A percentile compares a stretch with the other conserved stretches of the same genome.
Conservation (phyloP, 2,888 invertebrate genomes). For the Papilio elwesi region DNA sequence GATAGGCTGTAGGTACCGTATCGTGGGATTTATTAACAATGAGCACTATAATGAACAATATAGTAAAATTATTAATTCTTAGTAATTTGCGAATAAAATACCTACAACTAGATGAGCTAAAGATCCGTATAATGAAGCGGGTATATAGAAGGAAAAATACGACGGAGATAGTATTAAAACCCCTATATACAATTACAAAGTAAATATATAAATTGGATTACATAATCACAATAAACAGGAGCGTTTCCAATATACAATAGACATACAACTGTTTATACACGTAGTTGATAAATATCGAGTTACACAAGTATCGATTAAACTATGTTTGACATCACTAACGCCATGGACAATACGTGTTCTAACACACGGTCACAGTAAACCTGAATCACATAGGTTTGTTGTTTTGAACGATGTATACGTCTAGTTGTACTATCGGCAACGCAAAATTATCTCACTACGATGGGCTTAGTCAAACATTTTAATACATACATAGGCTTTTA, state of each 20-base stretch:
- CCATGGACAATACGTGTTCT: slow-evolving; percentile 36
- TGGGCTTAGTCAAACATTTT: slow-evolving; percentile 25
- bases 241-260: slow-evolving; percentile 20
- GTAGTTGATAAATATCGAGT: slow-evolving; percentile 28
- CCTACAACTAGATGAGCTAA: slow-evolving; percentile 71
- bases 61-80: slow-evolving; percentile 59
- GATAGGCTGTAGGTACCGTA: too few species aligned
- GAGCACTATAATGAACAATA: slow-evolving; percentile 77
- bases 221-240: slow-evolving; percentile 37
- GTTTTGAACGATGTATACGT: slow-evolving; percentile 20
- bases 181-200: slow-evolving; percentile 47
- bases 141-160: slow-evolving; percentile 50
- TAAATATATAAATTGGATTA: slow-evolving; percentile 35
- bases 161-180: slow-evolving; percentile 44
- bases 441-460: slow-evolving; percentile 31
- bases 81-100: slow-evolving; percentile 77
- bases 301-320: slow-evolving; percentile 25
- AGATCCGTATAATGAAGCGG: slow-evolving; percentile 54
- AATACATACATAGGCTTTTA: neutral
- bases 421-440: slow-evolving; percentile 35
- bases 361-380: slow-evolving; percentile 6
- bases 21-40: slow-evolving; percentile 52
- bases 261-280: slow-evolving; percentile 32
- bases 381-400: slow-evolving; percentile 19
- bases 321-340: slow-evolving; percentile 34